Evolutionary conservation across 2,797 vertebrate species (phyloP).

Genomic region (Arnoldichthys spilopterus): DNA sequence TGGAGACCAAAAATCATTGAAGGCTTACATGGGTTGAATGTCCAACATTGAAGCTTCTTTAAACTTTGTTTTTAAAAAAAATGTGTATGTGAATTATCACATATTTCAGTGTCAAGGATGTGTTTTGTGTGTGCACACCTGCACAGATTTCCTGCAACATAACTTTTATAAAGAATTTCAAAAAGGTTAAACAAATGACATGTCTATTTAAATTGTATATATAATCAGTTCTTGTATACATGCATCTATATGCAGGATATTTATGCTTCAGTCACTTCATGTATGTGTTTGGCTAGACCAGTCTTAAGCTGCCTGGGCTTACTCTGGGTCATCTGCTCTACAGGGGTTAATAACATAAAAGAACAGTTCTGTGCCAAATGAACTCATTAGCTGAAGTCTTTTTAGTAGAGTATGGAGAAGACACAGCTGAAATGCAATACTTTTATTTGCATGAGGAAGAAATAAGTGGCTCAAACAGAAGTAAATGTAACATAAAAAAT

Average conservation of each 20-base stretch:
- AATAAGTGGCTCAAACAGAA: constrained; percentile 22
- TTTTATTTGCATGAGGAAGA: constrained; percentile 43
- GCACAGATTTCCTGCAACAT: constrained; percentile 23
- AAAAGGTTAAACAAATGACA: constrained; percentile 3
- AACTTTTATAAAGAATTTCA: constrained; percentile 20
- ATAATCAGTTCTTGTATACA: background rate
- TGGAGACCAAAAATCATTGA: constrained; percentile 59
- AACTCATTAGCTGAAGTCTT: background rate
- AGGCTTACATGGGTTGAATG: constrained; percentile 55
- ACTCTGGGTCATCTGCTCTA: background rate
- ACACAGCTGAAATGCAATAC: constrained; percentile 18
- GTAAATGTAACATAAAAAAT: constrained; percentile 7
- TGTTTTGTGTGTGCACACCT: background rate
- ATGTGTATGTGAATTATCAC: constrained; percentile 47
- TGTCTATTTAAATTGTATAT: background rate
- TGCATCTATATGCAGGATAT: background rate
- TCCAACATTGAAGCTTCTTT: constrained; percentile 56
- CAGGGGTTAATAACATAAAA: background rate
- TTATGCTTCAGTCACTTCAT: background rate
- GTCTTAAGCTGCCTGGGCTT: background rate
- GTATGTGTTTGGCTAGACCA: background rate
- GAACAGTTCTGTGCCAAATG: background rate
- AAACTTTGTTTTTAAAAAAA: constrained; percentile 51
- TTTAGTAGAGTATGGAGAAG: constrained; percentile 1
- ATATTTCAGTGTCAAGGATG: background rate